Base-by-base conservation (phyloP, 1,140 invertebrate species). In the Rhopalosiphum padi region DNA sequence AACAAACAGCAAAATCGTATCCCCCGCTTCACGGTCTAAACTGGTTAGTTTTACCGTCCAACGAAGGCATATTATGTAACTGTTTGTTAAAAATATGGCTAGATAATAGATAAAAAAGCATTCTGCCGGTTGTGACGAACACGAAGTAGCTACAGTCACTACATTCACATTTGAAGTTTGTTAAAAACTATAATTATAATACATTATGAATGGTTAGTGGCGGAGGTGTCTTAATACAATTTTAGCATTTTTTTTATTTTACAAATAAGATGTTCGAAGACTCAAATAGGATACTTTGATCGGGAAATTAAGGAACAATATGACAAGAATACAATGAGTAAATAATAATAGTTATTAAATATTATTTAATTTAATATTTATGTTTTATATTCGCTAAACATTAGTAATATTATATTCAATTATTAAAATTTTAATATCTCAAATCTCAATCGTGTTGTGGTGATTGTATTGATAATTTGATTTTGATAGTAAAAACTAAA, bases 391-490 rank as follows among this genome's bases (percentile, higher is more conserved):
- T 85, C 22, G 23, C 23, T 85, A 87, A 30, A 68, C 30, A 25
- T n/a, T 46, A 21, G 30, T 21, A 30, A 87, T 43, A 43, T 46
- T 46, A 43, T 85, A 30, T 30, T 46, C 15, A n/a, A 86, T 30
- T 86, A n/a, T 23, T 77, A 77, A 21, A 25, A 43, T 48, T 48
- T 87, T 87, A 88, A 48, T 51, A 86, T 88, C 18, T 88, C 8
- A 88, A 37, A 88, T 88, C 86, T 88, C 46, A 87, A 48, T 46
- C 25, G 23, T 46, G 35, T 88, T 51, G 25, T 88, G 48, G 2
- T 88, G 86, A 88, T 88, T 51, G 25, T 88, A 51, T 51, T 88
- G 86, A 88, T 88, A 88, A 88, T n/a, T 83, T 83, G 7, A 83
- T 83, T 87, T 87, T 87, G 85, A 87, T 87, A 87, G 43, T 30